Conservation (phyloP, 2,113 vertebrate genomes). For the Mohoua ochrocephala region DNA sequence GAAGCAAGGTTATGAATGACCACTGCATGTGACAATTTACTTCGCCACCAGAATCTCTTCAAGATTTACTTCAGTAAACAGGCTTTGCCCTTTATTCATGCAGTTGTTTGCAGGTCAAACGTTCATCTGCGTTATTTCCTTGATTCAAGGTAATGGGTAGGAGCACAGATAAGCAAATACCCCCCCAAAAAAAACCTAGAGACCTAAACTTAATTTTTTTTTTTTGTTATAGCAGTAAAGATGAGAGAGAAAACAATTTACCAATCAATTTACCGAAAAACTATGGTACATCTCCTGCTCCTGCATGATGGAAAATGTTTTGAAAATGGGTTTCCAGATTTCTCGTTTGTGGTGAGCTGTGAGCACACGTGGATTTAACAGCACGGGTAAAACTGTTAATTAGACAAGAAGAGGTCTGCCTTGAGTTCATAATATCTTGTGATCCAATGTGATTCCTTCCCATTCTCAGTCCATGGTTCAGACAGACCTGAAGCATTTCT, state of each 20-base stretch:
- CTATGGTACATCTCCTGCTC: neutral
- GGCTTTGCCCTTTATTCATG: neutral
- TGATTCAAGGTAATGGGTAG: neutral
- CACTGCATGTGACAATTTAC: neutral
- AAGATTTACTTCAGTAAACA: neutral
- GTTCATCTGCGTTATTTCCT: neutral
- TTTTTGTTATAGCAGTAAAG: neutral
- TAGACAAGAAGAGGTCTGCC: neutral
- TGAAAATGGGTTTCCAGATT: conserved; percentile 1
- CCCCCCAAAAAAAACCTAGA: neutral
- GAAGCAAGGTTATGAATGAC: neutral
- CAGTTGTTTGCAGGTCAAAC: neutral
- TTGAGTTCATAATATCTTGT: neutral
- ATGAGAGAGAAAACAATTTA: neutral
- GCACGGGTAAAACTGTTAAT: neutral
- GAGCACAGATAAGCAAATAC: neutral
- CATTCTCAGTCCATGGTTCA: neutral
- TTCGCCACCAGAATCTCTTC: neutral
- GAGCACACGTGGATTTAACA: neutral
- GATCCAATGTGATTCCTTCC: neutral
- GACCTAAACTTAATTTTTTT: neutral
- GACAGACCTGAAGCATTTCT: neutral
- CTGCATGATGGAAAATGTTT: neutral
- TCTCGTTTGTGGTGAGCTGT: neutral
- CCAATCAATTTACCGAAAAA: neutral